Conservation (phyloP, 2,113 vertebrate genomes). For the Nyctibius bracteatus region DNA sequence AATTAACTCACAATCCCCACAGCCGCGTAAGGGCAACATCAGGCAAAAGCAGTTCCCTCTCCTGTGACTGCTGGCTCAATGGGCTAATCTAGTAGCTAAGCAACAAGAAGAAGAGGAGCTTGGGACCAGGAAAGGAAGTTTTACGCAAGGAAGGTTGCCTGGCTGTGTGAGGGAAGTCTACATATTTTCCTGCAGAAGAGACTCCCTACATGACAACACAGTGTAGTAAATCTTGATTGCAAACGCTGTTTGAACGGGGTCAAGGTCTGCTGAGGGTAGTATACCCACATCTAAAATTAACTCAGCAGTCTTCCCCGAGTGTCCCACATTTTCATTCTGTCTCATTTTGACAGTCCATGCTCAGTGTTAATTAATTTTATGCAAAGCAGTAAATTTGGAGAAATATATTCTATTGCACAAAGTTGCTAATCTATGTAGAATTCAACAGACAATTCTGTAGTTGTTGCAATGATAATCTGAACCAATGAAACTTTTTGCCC, state of each 20-base stretch:
- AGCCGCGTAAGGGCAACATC: neutral
- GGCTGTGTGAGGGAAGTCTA: neutral
- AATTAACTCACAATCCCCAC: neutral
- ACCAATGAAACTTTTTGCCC: neutral
- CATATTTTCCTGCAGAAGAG: neutral
- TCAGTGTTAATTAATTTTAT: conserved; percentile 17
- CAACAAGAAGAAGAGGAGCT: neutral
- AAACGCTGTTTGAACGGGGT: neutral
- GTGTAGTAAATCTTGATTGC: neutral
- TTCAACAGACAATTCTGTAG: neutral
- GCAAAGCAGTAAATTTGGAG: conserved; percentile 11
- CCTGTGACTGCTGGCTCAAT: neutral
- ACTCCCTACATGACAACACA: neutral
- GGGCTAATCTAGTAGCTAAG: neutral
- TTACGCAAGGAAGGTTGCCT: neutral
- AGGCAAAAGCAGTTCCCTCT: neutral
- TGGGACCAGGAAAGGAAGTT: neutral
- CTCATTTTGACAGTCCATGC: neutral
- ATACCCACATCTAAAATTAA: neutral
- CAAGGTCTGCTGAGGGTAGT: neutral
- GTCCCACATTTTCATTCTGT: neutral
- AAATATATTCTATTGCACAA: neutral
- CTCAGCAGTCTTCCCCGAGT: neutral
- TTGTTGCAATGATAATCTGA: neutral
- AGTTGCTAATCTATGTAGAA: neutral